A percentile compares a stretch with the other conserved stretches of the same genome.
phyloP scores from a whole-genome alignment of 2,888 invertebrate species.

The Hypomecis punctinalis region DNA sequence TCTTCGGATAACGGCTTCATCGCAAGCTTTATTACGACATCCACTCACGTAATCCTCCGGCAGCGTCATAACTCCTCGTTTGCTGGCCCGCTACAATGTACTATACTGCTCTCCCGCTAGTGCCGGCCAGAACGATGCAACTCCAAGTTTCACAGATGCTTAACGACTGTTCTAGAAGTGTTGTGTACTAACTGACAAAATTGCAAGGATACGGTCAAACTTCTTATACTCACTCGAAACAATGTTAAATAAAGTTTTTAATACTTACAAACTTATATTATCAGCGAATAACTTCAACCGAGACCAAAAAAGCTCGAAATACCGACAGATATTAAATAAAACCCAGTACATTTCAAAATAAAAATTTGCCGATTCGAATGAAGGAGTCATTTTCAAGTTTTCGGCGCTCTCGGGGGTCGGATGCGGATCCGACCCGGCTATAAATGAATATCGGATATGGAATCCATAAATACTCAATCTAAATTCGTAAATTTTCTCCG shows the following conservation, averaged over 20 bases:
- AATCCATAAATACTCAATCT: conserved; percentile 78
- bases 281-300: background rate
- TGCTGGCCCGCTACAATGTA: conserved; percentile 79
- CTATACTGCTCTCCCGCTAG: conserved; percentile 75
- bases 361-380: conserved; percentile 41
- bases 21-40: conserved; percentile 85
- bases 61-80: conserved; percentile 84
- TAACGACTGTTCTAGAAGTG: conserved; percentile 38
- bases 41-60: conserved; percentile 84
- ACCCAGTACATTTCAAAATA: conserved; percentile 15
- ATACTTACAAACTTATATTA: background rate
- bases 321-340: background rate
- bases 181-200: conserved; percentile 33
- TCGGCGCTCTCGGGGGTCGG: conserved; percentile 57
- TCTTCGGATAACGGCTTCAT: conserved; percentile 85
- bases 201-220: conserved; percentile 14
- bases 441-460: conserved; percentile 75
- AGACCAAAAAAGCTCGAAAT: background rate
- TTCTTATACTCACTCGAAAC: conserved; percentile 12
- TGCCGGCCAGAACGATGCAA: conserved; percentile 54
- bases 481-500: conserved; percentile 74
- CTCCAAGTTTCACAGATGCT: conserved; percentile 46
- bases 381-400: conserved; percentile 62
- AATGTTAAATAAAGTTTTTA: conserved; percentile 11
- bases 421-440: conserved; percentile 61